Evolutionary conservation across 2,888 invertebrate species (phyloP).

Genomic region (Xylota segnis): DNA sequence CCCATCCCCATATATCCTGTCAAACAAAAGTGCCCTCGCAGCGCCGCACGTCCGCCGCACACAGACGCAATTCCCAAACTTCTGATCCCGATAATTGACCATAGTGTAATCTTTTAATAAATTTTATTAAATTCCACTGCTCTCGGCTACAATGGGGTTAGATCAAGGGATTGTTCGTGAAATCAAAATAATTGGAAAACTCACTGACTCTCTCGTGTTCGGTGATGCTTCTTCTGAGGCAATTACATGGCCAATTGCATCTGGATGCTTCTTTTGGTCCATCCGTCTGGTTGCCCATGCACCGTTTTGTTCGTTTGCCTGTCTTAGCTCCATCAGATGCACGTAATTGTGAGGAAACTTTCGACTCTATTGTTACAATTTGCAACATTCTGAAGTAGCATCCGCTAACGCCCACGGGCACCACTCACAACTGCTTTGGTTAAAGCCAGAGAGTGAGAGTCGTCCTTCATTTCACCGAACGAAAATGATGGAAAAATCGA

Average conservation of each 20-base stretch:
- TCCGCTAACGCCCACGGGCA: slow-evolving; percentile 25
- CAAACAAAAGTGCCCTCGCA: slow-evolving; percentile 8
- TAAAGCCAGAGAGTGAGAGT: background rate
- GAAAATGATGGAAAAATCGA: slow-evolving; percentile 34
- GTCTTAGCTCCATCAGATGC: slow-evolving; percentile 69
- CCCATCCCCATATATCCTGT: slow-evolving; percentile 4
- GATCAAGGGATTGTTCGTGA: slow-evolving; percentile 48
- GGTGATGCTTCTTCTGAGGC: slow-evolving; percentile 50
- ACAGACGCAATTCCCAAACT: slow-evolving; percentile 27
- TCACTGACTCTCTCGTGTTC: slow-evolving; percentile 37
- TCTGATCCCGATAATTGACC: slow-evolving; percentile 54
- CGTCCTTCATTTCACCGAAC: slow-evolving; percentile 7
- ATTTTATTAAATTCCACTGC: slow-evolving; percentile 68
- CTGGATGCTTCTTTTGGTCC: slow-evolving; percentile 43
- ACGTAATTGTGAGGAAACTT: slow-evolving; percentile 68
- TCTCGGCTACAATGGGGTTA: slow-evolving; percentile 22
- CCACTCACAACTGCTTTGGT: too few species aligned
- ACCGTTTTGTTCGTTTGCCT: slow-evolving; percentile 49
- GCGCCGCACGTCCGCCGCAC: background rate
- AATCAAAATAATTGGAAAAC: slow-evolving; percentile 73
- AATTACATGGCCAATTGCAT: slow-evolving; percentile 75
- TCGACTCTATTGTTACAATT: slow-evolving; percentile 66
- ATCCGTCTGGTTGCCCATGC: slow-evolving; percentile 8
- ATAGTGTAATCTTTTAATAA: slow-evolving; percentile 64
- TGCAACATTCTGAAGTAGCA: slow-evolving; percentile 50